These are phyloP conservation scores for Cydia amplana DNA, from an alignment of 1,140 invertebrate genomes.

Conservation along the genomic window DNA sequence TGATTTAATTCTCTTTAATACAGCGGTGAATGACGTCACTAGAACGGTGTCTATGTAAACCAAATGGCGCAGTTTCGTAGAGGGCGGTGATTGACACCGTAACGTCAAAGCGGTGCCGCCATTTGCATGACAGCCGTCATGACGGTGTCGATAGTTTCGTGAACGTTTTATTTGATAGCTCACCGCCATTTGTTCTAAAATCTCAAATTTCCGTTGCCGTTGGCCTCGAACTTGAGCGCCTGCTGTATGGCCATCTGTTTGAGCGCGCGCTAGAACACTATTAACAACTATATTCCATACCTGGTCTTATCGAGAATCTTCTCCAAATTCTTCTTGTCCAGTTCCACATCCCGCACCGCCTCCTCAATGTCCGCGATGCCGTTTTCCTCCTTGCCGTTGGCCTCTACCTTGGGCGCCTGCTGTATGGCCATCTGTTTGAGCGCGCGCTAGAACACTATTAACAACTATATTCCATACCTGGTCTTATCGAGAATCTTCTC, in stretches of 20 bases:
- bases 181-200: too few relatives aligned
- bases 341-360: conserved; percentile 78
- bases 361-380: conserved; percentile 75
- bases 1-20: too few relatives aligned
- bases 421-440: conserved; percentile 79
- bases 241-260: conserved; percentile 66
- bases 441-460: conserved; percentile 98
- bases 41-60: too few relatives aligned
- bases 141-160: too few relatives aligned
- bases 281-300: conserved; percentile 61
- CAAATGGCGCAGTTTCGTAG: too few relatives aligned
- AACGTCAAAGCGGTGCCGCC: too few relatives aligned
- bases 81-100: too few relatives aligned
- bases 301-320: conserved; percentile 93
- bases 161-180: too few relatives aligned
- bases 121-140: too few relatives aligned
- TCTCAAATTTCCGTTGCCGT: too few relatives aligned
- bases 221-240: conserved; percentile 51
- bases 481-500: conserved; percentile 94
- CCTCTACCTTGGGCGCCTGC: conserved; percentile 48
- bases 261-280: conserved; percentile 87
- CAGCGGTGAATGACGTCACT: too few relatives aligned
- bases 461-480: conserved; percentile 85
- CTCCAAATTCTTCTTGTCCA: conserved; percentile 89
- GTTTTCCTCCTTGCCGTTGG: conserved; percentile 64